Evolutionary conservation across 2,113 vertebrate species (phyloP), one percentile per base, ranked within the genome.

Genomic region (Callospermophilus lateralis): DNA sequence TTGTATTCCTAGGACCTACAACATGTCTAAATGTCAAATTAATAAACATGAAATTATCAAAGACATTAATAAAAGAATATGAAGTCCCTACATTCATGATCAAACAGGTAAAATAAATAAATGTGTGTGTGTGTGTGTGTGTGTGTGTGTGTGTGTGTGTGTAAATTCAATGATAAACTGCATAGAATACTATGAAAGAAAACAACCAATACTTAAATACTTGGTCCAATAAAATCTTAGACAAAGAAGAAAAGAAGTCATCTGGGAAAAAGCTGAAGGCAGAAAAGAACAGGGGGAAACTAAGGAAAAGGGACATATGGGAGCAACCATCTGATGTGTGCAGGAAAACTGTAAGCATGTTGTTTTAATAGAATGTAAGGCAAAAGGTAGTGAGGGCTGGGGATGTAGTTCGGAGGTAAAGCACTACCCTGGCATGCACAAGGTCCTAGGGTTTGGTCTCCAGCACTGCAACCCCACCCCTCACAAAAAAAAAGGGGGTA

Each of bases 321-420:
- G 6, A 51, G 34, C 24, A 48, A 37, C 32, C 4, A 4, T 5
- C 2, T n/a, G 11, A 45, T 24, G 0, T 4, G 19, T 3, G 11
- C 79, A 42, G 28, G 34, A 28, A 61, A 48, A 48, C 39, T 16
- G 17, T 11, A 53, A 34, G 70, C 55, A 58, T 58, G 55, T 11
- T 4, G 20, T 9, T 9, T 6, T 55, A 12, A 20, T 30, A 4
- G 55, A 51, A 58, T 19, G 22, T 4, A 28, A 19, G 3, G 5
- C 34, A 51, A 61, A 11, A 19, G 37, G 24, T 11, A 17, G 28
- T 30, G 37, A 65, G 39, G 63, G 30, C n/a, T 11, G 3, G 42
- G 32, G 39, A 8, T 37, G 24, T 19, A 7, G 24, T 24, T 70
- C 20, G 6, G 20, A 3, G 22, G 26, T 6, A 65, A 26, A 45